These are phyloP conservation scores for Pseudocheirus occidentalis DNA, from an alignment of 2,797 vertebrate genomes.

Conservation along the genomic window DNA sequence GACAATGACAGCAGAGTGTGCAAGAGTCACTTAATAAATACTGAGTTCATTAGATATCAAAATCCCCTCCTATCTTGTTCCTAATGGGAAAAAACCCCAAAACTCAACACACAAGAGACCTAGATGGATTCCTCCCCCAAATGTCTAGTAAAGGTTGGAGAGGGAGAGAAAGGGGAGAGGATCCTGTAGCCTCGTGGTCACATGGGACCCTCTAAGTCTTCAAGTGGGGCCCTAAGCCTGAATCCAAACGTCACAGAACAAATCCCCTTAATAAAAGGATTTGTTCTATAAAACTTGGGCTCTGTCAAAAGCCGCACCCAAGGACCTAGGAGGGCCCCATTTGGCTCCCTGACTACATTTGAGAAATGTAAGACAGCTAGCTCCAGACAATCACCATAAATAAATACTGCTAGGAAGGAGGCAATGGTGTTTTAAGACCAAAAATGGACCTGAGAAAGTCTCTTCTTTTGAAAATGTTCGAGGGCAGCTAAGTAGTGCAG, in stretches of 20 bases:
- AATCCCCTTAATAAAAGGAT: too few species aligned
- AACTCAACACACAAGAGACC: not conserved
- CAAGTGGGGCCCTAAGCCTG: too few species aligned
- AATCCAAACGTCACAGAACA: too few species aligned
- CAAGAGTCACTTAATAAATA: too few species aligned
- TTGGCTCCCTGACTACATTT: not conserved
- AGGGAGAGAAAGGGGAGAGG: too few species aligned
- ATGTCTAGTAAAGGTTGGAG: not conserved
- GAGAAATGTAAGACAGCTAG: not conserved
- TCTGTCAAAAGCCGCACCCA: too few species aligned
- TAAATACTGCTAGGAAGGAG: not conserved
- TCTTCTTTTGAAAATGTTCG: not conserved
- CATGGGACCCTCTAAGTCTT: too few species aligned
- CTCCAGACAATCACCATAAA: not conserved
- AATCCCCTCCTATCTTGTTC: not conserved
- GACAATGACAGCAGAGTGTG: too few species aligned
- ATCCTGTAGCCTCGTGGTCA: too few species aligned
- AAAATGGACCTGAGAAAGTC: not conserved
- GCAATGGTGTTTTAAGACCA: not conserved
- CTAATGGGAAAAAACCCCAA: not conserved
- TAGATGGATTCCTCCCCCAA: slow-evolving; percentile 5
- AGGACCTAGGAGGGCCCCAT: too few species aligned
- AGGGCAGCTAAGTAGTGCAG: not conserved
- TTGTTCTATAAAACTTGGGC: too few species aligned
- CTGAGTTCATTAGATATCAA: not conserved